Percentiles rank a stretch among this genome's conserved stretches.
These are phyloP conservation scores for Euborellia annulipes DNA, from an alignment of 1,140 invertebrate species.

Conservation along the genomic window DNA sequence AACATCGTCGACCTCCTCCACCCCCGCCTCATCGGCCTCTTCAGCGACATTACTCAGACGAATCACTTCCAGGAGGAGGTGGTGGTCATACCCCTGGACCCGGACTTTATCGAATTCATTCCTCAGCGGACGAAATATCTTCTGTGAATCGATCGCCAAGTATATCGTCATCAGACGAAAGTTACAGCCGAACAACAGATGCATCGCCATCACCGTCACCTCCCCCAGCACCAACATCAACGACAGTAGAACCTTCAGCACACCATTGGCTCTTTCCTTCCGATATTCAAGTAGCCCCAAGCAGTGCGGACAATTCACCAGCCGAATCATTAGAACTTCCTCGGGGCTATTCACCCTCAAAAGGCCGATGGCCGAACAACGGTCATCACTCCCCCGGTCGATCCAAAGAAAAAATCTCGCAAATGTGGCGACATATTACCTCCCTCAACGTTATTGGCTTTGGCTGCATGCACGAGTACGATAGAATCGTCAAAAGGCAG, in stretches of 20 bases:
- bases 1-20: constrained; percentile 21
- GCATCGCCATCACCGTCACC: constrained; percentile 43
- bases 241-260: constrained; percentile 25
- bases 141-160: constrained; percentile 61
- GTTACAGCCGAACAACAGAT: constrained; percentile 57
- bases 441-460: constrained; percentile 27
- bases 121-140: constrained; percentile 62
- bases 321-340: too few species aligned
- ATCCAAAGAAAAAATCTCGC: too few species aligned
- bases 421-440: too few species aligned
- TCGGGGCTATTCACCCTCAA: too few species aligned
- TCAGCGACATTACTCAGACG: constrained; percentile 42
- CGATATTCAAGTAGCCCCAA: constrained; percentile 35
- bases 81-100: constrained; percentile 6
- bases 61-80: constrained; percentile 36
- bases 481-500: constrained; percentile 27
- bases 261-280: constrained; percentile 42
- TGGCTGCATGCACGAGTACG: constrained; percentile 21
- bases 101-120: constrained; percentile 39
- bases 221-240: constrained; percentile 31
- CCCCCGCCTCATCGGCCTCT: constrained; percentile 27
- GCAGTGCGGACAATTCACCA: too few species aligned
- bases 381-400: too few species aligned
- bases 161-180: constrained; percentile 64
- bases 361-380: too few species aligned